Evolutionary conservation across 2,888 invertebrate genomes (phyloP).

Genomic region (Eristalis tenax): DNA sequence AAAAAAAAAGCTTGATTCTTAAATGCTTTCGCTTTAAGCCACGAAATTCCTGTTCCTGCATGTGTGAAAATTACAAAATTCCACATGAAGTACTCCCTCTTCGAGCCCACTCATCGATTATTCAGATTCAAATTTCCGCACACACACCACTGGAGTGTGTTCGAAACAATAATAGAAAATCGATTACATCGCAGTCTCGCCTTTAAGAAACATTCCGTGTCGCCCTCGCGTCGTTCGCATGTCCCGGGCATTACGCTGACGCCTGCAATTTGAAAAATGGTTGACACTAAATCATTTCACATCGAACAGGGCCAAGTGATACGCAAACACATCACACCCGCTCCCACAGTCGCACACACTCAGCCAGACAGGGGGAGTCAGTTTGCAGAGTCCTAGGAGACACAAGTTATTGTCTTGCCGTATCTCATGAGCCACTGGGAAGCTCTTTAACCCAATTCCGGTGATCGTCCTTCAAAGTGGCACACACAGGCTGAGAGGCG

Average conservation of each 20-base stretch:
- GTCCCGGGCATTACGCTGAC: slow-evolving; percentile 41
- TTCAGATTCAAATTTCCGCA: slow-evolving; percentile 16
- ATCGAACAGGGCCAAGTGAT: slow-evolving; percentile 12
- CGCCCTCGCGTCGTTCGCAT: slow-evolving; percentile 8
- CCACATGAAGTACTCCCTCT: not conserved
- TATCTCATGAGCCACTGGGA: slow-evolving; percentile 17
- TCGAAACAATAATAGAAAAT: slow-evolving; percentile 27
- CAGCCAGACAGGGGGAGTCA: not conserved
- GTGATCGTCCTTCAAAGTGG: slow-evolving; percentile 32
- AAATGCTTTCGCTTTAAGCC: too few species aligned
- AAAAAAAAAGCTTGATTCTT: too few species aligned
- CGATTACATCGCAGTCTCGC: slow-evolving; percentile 47
- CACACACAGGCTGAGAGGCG: not conserved
- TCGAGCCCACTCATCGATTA: slow-evolving; percentile 19
- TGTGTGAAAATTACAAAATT: not conserved
- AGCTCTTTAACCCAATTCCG: slow-evolving; percentile 54
- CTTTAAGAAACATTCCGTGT: slow-evolving; percentile 3
- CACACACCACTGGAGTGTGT: slow-evolving; percentile 2
- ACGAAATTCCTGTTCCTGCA: not conserved
- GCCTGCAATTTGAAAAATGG: slow-evolving; percentile 58
- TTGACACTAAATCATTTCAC: slow-evolving; percentile 52
- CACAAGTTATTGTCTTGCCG: not conserved
- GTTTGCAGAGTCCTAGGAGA: not conserved
- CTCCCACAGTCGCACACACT: not conserved
- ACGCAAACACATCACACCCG: not conserved